Evolutionary conservation across 2,888 invertebrate genomes (phyloP), one percentile per base, ranked within the genome.

Genomic region (Pterostichus niger): DNA sequence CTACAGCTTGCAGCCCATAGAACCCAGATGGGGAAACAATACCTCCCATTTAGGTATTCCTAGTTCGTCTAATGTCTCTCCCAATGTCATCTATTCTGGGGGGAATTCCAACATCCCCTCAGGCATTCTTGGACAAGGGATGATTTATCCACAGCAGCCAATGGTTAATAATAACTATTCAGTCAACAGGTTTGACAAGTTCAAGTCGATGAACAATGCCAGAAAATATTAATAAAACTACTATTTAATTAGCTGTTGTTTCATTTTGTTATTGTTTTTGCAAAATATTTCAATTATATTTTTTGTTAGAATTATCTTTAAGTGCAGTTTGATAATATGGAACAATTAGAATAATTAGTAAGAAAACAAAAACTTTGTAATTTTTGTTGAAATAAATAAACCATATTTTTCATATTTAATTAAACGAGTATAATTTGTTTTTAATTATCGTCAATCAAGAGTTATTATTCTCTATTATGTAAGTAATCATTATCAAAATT

Each of bases 101-200:
- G 84, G 84, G 13, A 89, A 88, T 85, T 86, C 88, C 10, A 87
- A 86, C 59, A 88, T 86, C 82, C 85, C 88, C 10, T 7, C 40
- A 3, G 86, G 85, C 78, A 84, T 88, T 54, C 0, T 9, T 40
- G 86, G 84, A 79, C 84, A 87, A 83, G 87, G 88, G 24, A 88
- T 89, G 35, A 86, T 88, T 5, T 88, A 88, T 84, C 88, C 88
- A 15, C 89, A 89, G 35, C 89, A 89, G 1, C 89, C 89, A 40
- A 9, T 6, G 11, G 88, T 88, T 5, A 88, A 89, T 59, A 88
- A 86, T 77, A 88, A 87, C 84, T 89, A 87, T 85, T 88, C 88
- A 61, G 87, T 87, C 52, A 89, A 89, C 82, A 84, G 88, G 81
- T 88, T 88, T 83, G 88, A 89, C 35, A 89, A 87, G 81, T 87